Conservation (phyloP, 2,888 invertebrate species). For the Meteorus cinctellus region DNA sequence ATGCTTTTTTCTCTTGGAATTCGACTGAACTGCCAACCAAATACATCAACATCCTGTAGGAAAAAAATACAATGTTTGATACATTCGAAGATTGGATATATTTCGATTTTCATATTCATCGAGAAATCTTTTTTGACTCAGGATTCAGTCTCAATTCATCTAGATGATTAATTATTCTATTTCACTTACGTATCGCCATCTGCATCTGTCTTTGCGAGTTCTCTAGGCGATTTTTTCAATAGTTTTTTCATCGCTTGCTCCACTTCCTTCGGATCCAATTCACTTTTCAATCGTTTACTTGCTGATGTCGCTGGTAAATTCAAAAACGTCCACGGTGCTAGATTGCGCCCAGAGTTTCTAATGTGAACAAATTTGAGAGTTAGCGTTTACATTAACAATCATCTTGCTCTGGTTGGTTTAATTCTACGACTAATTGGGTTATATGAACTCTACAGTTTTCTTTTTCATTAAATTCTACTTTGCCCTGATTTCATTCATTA, state of each 20-base stretch:
- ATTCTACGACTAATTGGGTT: no score
- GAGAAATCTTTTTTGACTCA: no score
- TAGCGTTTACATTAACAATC: no score
- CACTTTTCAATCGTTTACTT: conserved; percentile 60
- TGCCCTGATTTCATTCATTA: no score
- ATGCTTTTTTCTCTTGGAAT: conserved; percentile 59
- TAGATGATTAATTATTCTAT: neutral
- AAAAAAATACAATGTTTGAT: neutral
- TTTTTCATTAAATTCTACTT: no score
- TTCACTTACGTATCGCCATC: conserved; percentile 67
- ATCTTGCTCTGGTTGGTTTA: no score
- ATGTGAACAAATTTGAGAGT: neutral
- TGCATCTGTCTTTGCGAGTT: conserved; percentile 57
- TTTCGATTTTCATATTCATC: no score
- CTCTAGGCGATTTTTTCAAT: conserved; percentile 55
- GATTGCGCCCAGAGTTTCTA: conserved; percentile 47
- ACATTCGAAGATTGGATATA: no score
- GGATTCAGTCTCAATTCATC: neutral
- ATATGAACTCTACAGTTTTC: no score
- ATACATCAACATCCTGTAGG: conserved; percentile 64
- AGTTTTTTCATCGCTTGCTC: conserved; percentile 63
- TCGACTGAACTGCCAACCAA: conserved; percentile 61
- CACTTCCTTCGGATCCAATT: conserved; percentile 58
- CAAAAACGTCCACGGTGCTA: conserved; percentile 61
- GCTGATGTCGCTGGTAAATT: conserved; percentile 60